These are phyloP conservation scores for Microtus oregoni DNA, from an alignment of 2,113 vertebrate species.

Conservation along the genomic window DNA sequence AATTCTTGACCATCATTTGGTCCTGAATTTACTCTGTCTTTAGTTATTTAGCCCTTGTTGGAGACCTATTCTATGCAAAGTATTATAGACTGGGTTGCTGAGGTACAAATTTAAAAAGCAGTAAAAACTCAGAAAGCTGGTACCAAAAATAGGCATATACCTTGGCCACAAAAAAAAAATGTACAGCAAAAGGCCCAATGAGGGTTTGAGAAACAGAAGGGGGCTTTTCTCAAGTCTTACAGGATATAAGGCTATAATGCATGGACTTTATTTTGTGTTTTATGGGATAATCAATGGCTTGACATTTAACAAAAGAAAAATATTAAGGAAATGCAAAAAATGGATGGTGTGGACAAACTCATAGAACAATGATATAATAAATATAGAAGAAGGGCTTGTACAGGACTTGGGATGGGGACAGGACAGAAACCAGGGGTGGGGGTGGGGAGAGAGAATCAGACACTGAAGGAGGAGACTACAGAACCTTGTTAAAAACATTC, in stretches of 20 bases:
- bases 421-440: too few species aligned
- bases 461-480: neutral
- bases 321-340: neutral
- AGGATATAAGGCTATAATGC: too few species aligned
- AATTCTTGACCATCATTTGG: neutral
- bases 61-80: neutral
- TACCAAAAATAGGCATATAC: neutral
- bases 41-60: neutral
- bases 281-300: neutral
- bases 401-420: too few species aligned
- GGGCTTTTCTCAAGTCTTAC: neutral
- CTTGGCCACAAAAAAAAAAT: neutral
- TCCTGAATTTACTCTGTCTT: neutral
- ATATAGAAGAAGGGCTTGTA: neutral
- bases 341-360: neutral
- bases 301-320: neutral
- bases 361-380: neutral
- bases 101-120: constrained; percentile 15
- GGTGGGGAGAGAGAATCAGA: too few species aligned
- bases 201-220: neutral
- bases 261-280: neutral
- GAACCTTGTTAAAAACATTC: neutral
- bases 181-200: neutral
- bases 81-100: neutral
- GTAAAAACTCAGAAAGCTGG: neutral